phyloP scores from a whole-genome alignment of 2,113 vertebrate genomes.

The Triplophysa tibetana region DNA sequence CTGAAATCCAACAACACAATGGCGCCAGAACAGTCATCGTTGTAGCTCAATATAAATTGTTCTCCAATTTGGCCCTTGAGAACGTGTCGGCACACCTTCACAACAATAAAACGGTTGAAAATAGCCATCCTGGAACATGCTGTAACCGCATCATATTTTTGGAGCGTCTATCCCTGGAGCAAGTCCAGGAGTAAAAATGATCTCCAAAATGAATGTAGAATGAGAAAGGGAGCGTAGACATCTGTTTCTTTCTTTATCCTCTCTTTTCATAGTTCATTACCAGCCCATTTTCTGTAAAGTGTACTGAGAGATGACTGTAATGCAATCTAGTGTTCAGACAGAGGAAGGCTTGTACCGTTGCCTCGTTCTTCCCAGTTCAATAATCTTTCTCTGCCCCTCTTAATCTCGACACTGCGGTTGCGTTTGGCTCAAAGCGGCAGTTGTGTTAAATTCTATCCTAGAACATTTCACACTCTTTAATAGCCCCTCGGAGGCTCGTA shows the following conservation, averaged over 20 bases:
- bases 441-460: neutral
- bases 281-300: conserved; percentile 4
- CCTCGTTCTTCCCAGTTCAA: neutral
- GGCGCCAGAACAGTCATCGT: conserved; percentile 13
- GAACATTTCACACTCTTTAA: conserved; percentile 27
- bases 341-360: neutral
- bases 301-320: neutral
- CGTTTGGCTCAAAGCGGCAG: conserved; percentile 1
- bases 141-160: conserved; percentile 21
- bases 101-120: conserved; percentile 26
- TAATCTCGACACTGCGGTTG: neutral
- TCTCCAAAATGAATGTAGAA: conserved; percentile 43
- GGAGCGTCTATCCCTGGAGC: conserved; percentile 23
- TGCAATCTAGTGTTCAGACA: neutral
- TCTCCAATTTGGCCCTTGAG: conserved; percentile 3
- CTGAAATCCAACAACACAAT: conserved; percentile 19
- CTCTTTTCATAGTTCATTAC: conserved; percentile 10
- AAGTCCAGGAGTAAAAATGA: conserved; percentile 33
- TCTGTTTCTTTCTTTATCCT: conserved; percentile 54
- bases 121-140: conserved; percentile 24
- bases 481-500: neutral
- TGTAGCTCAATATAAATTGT: conserved; percentile 26
- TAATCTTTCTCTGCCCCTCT: neutral
- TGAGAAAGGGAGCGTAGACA: conserved; percentile 26
- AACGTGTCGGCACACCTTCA: conserved; percentile 15